A percentile compares a stretch with the other conserved stretches of the same genome.
These are phyloP conservation scores for Hirudo medicinalis DNA, from an alignment of 1,140 invertebrate species.

Conservation along the genomic window DNA sequence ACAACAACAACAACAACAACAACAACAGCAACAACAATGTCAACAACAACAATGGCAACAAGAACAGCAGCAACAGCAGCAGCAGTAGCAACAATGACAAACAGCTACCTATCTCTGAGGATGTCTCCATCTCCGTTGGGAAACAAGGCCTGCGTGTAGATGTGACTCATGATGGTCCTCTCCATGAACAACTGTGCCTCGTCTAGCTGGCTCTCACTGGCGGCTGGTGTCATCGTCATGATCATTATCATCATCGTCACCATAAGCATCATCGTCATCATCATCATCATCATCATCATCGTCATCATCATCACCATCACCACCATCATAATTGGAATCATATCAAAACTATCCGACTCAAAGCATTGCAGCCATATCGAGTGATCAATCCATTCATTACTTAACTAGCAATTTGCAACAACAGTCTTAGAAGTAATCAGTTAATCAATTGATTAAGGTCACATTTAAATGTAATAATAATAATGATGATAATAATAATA, in stretches of 20 bases:
- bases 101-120: constrained; percentile 67
- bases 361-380: too few relatives aligned
- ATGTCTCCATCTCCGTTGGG: constrained; percentile 93
- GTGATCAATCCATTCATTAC: too few relatives aligned
- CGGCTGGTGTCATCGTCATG: constrained; percentile 49
- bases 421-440: too few relatives aligned
- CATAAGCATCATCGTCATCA: too few relatives aligned
- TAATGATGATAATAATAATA: background rate
- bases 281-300: too few relatives aligned
- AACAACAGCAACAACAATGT: too few relatives aligned
- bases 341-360: background rate
- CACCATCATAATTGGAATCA: background rate
- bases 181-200: constrained; percentile 46
- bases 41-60: too few relatives aligned
- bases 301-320: too few relatives aligned
- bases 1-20: too few relatives aligned
- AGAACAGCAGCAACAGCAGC: too few relatives aligned
- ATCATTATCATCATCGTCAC: background rate
- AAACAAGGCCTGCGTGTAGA: constrained; percentile 84
- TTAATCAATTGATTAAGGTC: background rate
- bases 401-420: too few relatives aligned
- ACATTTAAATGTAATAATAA: background rate
- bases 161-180: constrained; percentile 59
- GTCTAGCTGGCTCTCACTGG: constrained; percentile 65
- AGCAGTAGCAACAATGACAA: constrained; percentile 23